Conservation (phyloP, 2,113 vertebrate genomes). For the Girardinichthys multiradiatus region DNA sequence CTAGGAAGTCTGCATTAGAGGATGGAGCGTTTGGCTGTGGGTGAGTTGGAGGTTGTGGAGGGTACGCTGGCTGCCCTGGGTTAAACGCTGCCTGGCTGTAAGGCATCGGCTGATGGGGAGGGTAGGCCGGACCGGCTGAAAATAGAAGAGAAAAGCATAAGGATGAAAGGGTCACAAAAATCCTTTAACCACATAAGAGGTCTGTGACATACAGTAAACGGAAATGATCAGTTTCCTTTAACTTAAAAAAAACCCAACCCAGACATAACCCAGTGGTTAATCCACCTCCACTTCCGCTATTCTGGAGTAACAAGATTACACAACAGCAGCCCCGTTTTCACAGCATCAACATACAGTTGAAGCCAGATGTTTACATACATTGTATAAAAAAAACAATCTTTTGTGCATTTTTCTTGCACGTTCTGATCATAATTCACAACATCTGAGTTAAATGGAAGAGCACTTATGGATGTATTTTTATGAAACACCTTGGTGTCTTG, state of each 20-base stretch:
- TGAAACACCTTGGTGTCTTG: too few species aligned
- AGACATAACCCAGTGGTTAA: neutral
- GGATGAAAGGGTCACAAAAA: neutral
- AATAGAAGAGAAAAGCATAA: neutral
- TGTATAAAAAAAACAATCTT: too few species aligned
- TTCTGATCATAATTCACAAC: too few species aligned
- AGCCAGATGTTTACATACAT: too few species aligned
- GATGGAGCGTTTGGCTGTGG: slow-evolving; percentile 21
- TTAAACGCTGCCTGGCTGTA: slow-evolving; percentile 77
- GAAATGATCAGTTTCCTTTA: neutral
- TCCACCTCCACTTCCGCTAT: slow-evolving; percentile 8
- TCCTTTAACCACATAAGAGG: slow-evolving; percentile 18
- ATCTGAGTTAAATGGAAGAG: too few species aligned
- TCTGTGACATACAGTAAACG: neutral
- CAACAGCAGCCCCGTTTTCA: neutral
- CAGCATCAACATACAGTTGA: neutral
- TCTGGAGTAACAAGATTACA: slow-evolving; percentile 4
- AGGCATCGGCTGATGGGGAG: slow-evolving; percentile 55
- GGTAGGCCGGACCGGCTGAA: slow-evolving; percentile 59
- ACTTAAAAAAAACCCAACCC: neutral
- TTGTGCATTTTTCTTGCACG: too few species aligned
- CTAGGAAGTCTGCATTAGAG: slow-evolving; percentile 25
- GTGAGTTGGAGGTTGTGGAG: slow-evolving; percentile 61
- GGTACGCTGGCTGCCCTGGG: slow-evolving; percentile 67
- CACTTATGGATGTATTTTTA: too few species aligned